phyloP scores from a whole-genome alignment of 2,113 vertebrate genomes.

The Amia ocellicauda region DNA sequence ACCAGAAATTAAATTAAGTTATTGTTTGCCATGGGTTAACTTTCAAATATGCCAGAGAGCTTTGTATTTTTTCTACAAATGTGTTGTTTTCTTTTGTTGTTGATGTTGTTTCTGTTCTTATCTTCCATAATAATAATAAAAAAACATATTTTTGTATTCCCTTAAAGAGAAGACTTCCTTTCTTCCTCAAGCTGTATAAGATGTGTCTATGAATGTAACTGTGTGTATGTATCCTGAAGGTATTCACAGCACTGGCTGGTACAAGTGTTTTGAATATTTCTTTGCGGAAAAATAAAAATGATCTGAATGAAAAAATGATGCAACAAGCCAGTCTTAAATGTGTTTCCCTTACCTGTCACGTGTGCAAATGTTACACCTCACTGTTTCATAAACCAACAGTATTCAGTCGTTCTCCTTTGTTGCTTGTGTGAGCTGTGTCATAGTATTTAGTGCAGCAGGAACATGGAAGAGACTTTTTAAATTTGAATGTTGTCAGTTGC shows the following conservation, averaged over 20 bases:
- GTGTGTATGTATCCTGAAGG: neutral
- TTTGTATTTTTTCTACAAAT: conserved; percentile 95
- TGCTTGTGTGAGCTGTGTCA: too few relatives aligned
- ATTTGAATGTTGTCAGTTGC: too few relatives aligned
- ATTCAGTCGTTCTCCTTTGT: too few relatives aligned
- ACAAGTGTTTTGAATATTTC: too few relatives aligned
- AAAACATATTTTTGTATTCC: conserved; percentile 95
- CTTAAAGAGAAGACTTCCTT: conserved; percentile 39
- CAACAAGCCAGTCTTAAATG: too few relatives aligned
- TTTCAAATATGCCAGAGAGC: conserved; percentile 67
- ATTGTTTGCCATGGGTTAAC: conserved; percentile 36
- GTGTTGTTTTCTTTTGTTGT: conserved; percentile 73
- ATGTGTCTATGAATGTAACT: neutral
- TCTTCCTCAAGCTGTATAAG: conserved; percentile 7
- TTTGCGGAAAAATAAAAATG: too few relatives aligned
- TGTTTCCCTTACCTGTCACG: too few relatives aligned
- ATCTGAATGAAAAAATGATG: too few relatives aligned
- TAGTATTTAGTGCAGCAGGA: too few relatives aligned
- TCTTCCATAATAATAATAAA: conserved; percentile 89
- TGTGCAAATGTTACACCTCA: neutral
- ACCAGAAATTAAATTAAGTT: conserved; percentile 84
- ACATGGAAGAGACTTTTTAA: too few relatives aligned
- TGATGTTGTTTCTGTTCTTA: conserved; percentile 71
- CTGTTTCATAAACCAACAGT: too few relatives aligned
- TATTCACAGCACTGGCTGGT: neutral